Evolutionary conservation across 2,888 invertebrate genomes (phyloP).

Genomic region (Sminthurides aquaticus): DNA sequence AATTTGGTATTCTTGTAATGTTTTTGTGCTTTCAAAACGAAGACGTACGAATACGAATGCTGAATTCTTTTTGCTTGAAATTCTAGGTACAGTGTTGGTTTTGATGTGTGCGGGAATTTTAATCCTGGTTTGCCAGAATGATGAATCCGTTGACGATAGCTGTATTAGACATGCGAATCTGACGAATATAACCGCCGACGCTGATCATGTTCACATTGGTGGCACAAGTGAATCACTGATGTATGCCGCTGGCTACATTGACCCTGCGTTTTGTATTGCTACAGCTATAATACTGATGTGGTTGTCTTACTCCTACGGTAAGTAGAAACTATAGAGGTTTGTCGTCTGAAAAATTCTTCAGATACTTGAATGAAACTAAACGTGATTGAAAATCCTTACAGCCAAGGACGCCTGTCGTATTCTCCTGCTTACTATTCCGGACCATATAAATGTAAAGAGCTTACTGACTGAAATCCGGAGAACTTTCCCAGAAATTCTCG

Average conservation of each 20-base stretch:
- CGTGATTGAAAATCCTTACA: constrained; percentile 47
- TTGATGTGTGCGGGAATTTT: constrained; percentile 57
- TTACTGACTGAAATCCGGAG: constrained; percentile 58
- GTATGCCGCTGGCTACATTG: constrained; percentile 49
- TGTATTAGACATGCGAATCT: neutral
- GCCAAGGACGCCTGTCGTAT: constrained; percentile 84
- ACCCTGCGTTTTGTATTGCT: constrained; percentile 67
- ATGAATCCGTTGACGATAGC: constrained; percentile 6
- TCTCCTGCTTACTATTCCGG: constrained; percentile 84
- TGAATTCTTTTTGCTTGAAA: constrained; percentile 20
- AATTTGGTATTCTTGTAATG: constrained; percentile 24
- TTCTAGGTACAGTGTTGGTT: constrained; percentile 65
- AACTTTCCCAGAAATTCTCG: constrained; percentile 63
- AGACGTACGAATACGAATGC: too few species aligned
- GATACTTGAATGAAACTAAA: neutral
- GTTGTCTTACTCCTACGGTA: constrained; percentile 74
- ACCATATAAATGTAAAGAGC: constrained; percentile 68
- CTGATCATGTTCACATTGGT: neutral
- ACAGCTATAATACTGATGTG: constrained; percentile 63
- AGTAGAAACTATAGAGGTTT: constrained; percentile 46
- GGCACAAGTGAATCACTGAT: too few species aligned
- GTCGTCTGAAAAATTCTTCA: neutral
- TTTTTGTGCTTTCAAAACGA: too few species aligned
- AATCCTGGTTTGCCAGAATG: neutral
- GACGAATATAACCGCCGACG: neutral